Evolutionary conservation across 2,888 invertebrate species (phyloP).

Genomic region (Thereva unica): DNA sequence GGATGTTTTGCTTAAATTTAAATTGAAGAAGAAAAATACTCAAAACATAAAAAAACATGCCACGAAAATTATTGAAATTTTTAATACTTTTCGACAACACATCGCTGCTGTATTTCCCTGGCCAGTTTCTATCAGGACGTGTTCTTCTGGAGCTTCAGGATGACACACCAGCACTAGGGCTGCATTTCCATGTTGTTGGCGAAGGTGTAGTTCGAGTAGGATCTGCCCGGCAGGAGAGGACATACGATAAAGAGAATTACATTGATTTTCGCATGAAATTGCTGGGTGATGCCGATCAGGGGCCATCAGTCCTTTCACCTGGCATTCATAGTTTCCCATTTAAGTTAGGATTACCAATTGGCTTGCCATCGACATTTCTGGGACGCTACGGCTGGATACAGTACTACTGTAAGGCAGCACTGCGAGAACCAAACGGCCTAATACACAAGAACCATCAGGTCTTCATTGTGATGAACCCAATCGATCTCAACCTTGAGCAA

Average conservation of each 20-base stretch:
- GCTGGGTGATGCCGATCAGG: constrained; percentile 84
- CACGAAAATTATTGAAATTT: constrained; percentile 88
- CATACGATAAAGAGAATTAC: constrained; percentile 91
- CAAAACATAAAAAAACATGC: constrained; percentile 61
- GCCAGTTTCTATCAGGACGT: constrained; percentile 88
- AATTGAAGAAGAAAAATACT: too few species aligned
- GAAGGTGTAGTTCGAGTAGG: constrained; percentile 90
- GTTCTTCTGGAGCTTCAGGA: constrained; percentile 91
- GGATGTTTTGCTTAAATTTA: too few species aligned
- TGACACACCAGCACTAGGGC: constrained; percentile 87
- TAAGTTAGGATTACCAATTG: constrained; percentile 86
- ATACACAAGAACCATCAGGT: constrained; percentile 96
- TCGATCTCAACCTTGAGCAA: constrained; percentile 88
- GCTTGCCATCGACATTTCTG: constrained; percentile 88
- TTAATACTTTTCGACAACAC: constrained; percentile 93
- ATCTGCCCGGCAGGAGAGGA: constrained; percentile 79
- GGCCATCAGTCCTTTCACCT: constrained; percentile 81
- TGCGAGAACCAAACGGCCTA: constrained; percentile 80
- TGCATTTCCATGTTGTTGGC: constrained; percentile 92
- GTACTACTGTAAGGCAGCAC: constrained; percentile 88
- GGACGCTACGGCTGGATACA: constrained; percentile 96
- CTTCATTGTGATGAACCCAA: constrained; percentile 96
- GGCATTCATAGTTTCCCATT: constrained; percentile 96
- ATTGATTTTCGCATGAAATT: constrained; percentile 93
- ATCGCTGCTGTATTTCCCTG: constrained; percentile 89